Evolutionary conservation across 2,888 invertebrate species (phyloP), one percentile per base, ranked within the genome.

Genomic region (Dryocosmus kuriphilus): DNA sequence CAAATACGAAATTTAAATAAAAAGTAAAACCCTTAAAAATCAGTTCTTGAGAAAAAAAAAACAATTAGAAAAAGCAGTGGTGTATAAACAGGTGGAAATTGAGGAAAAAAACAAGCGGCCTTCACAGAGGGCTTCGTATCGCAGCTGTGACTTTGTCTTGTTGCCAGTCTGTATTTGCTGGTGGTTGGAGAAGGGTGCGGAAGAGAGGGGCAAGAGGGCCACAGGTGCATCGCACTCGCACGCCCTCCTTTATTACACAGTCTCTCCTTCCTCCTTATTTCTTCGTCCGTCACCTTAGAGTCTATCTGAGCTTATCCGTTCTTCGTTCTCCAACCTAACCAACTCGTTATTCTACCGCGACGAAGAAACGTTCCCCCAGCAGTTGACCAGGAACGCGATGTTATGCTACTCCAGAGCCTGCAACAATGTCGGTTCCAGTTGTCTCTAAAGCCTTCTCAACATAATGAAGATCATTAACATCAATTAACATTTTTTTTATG

Each of bases 161-260:
- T 60, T 57, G 65, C 61, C 61, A 16, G 76, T 62, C 27, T 14
- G 60, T 38, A 30, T 74, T 27, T 57, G 41, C 51, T 27, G 27
- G 76, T 51, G 67, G 55, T 75, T 75, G 78, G 76, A 76, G 80
- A 71, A 80, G 75, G 74, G 77, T 76, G 57, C 77, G 78, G 78
- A 24, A 77, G 65, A 83, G 79, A 82, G 82, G 88, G 89, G 89
- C 89, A 79, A 77, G 80, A 83, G 82, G 78, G 81, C 80, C 82
- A 85, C 88, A 89, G 88, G 89, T 90, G 89, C 89, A 88, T 88
- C 88, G 88, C 79, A 86, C 87, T 88, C 86, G 78, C 81, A 86
- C 85, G 85, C 85, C 84, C 83, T 86, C 82, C 83, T 85, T 86
- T 86, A 85, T 86, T 86, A 82, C 84, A 77, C 65, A 60, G 74